These are phyloP conservation scores for Stomatorhinus walkeri DNA, from an alignment of 2,797 vertebrate species.

Conservation along the genomic window DNA sequence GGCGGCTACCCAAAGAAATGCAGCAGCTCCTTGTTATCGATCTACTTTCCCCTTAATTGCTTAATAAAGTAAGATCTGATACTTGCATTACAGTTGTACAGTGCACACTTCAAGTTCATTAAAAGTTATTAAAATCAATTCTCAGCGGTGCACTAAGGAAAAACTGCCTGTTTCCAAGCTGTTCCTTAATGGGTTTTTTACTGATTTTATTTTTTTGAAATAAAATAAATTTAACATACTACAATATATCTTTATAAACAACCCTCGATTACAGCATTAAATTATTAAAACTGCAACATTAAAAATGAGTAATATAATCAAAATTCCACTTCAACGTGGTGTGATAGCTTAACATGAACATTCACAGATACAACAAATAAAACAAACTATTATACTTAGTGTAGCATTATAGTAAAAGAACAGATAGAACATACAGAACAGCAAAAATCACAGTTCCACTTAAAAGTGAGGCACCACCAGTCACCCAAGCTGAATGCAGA, in stretches of 20 bases:
- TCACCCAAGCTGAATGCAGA: background rate
- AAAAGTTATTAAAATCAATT: background rate
- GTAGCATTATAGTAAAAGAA: background rate
- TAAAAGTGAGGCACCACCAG: background rate
- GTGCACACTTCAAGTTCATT: background rate
- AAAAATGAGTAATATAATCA: background rate
- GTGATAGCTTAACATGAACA: background rate
- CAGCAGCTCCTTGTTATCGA: background rate
- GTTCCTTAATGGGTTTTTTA: background rate
- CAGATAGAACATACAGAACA: background rate
- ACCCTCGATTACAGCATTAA: background rate
- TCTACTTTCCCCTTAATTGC: background rate
- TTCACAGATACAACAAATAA: background rate
- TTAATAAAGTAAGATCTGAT: background rate
- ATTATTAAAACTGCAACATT: background rate
- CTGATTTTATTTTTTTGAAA: too few species aligned
- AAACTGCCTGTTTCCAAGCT: background rate
- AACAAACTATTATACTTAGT: background rate
- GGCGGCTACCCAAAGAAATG: background rate
- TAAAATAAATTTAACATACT: background rate
- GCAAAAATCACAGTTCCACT: background rate
- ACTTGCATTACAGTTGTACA: background rate
- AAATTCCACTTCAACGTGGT: background rate
- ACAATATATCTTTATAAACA: background rate
- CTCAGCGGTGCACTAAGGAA: background rate